These are phyloP conservation scores for Clupea harengus DNA, from an alignment of 2,113 vertebrate genomes.

Conservation along the genomic window DNA sequence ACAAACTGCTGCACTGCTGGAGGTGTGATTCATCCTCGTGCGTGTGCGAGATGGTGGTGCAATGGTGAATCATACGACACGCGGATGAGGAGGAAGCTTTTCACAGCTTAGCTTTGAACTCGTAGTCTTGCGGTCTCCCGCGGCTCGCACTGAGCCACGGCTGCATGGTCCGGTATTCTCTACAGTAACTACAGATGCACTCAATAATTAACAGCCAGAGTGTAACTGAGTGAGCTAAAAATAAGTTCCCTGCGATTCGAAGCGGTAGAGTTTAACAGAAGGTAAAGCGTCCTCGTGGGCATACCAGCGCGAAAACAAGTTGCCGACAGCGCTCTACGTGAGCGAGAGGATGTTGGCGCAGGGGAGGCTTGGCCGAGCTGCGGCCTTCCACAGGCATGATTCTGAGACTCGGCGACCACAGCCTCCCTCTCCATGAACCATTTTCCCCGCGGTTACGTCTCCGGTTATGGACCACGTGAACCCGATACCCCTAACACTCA, in stretches of 20 bases:
- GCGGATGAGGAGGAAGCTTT: not conserved
- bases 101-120: conserved; percentile 2
- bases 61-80: conserved; percentile 10
- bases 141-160: not conserved
- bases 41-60: not conserved
- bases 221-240: not conserved
- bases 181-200: not conserved
- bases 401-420: not conserved
- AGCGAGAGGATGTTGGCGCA: not conserved
- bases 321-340: not conserved
- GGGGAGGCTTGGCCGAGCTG: not conserved
- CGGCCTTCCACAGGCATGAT: not conserved
- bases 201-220: conserved; percentile 2
- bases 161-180: not conserved
- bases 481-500: not conserved
- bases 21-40: not conserved
- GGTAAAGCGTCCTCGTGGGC: conserved; percentile 6
- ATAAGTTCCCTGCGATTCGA: not conserved
- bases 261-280: conserved; percentile 1
- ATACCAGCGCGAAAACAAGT: not conserved
- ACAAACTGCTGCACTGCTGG: not conserved
- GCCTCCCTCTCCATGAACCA: no score
- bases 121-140: not conserved
- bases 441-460: not conserved
- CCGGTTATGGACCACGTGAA: not conserved